These are phyloP conservation scores for Enoplolaimus lenunculus DNA, from an alignment of 2,888 invertebrate species.

Conservation along the genomic window DNA sequence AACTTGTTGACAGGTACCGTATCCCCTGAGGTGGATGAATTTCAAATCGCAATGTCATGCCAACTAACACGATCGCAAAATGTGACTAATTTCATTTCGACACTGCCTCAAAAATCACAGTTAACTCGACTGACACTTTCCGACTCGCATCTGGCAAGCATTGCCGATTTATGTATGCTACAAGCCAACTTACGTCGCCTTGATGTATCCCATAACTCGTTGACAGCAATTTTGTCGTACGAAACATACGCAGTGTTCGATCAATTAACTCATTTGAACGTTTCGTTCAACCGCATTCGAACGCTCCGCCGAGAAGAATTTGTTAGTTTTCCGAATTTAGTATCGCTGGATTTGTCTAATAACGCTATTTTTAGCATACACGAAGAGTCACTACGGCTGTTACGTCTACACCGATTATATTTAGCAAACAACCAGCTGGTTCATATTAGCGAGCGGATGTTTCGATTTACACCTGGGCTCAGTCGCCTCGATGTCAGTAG, in stretches of 20 bases:
- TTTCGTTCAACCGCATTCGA: conserved; percentile 3
- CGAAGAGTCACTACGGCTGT: conserved; percentile 16
- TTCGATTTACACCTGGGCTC: conserved; percentile 20
- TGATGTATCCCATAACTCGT: not conserved
- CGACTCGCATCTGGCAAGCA: not conserved
- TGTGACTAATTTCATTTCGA: no score
- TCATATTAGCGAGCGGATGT: conserved; percentile 19
- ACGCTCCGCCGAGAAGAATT: conserved; percentile 20
- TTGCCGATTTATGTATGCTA: not conserved
- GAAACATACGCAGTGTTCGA: conserved; percentile 6
- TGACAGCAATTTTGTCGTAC: conserved; percentile 1
- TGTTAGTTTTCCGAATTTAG: conserved; percentile 18
- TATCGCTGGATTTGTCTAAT: conserved; percentile 9
- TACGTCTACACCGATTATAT: conserved; percentile 13
- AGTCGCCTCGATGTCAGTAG: conserved; percentile 15
- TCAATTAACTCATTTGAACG: not conserved
- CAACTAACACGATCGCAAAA: no score
- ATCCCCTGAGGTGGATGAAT: no score
- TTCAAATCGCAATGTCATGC: no score
- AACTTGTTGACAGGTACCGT: no score
- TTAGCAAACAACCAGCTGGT: conserved; percentile 10
- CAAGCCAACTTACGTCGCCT: not conserved
- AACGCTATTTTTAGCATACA: conserved; percentile 15
- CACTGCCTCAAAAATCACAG: no score
- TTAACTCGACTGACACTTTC: not conserved